phyloP scores from a whole-genome alignment of 2,797 vertebrate species.

The Moxostoma hubbsi region DNA sequence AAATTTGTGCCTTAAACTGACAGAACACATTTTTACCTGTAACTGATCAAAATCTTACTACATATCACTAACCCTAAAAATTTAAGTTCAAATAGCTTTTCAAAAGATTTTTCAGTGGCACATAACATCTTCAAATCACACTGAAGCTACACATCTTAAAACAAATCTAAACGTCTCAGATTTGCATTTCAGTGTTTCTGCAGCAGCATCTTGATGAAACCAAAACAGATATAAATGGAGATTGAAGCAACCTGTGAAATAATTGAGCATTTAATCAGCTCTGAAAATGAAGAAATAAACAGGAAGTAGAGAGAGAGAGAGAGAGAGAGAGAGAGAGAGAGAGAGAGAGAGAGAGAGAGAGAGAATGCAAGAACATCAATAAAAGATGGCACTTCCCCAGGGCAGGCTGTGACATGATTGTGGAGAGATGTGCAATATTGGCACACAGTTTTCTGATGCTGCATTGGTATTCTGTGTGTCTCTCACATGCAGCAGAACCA shows the following conservation, averaged over 20 bases:
- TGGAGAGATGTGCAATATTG: slow-evolving; percentile 56
- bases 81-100: no score
- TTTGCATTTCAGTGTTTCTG: neutral
- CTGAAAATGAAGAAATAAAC: neutral
- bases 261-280: neutral
- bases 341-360: slow-evolving; percentile 1
- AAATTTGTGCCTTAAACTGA: no score
- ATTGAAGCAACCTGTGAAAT: neutral
- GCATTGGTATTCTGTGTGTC: slow-evolving; percentile 80
- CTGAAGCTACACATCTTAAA: neutral
- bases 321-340: no score
- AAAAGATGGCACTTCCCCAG: slow-evolving; percentile 64
- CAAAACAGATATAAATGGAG: no score
- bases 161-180: neutral
- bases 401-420: slow-evolving; percentile 71
- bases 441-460: slow-evolving; percentile 55
- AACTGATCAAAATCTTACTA: no score
- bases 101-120: no score
- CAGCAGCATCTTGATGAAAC: neutral
- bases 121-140: no score
- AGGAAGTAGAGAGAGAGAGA: neutral
- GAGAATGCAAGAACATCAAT: slow-evolving; percentile 49
- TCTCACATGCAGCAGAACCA: slow-evolving; percentile 77
- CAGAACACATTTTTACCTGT: no score
- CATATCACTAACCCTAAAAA: no score